phyloP scores from a whole-genome alignment of 2,113 vertebrate genomes.

The Neomonachus schauinslandi region DNA sequence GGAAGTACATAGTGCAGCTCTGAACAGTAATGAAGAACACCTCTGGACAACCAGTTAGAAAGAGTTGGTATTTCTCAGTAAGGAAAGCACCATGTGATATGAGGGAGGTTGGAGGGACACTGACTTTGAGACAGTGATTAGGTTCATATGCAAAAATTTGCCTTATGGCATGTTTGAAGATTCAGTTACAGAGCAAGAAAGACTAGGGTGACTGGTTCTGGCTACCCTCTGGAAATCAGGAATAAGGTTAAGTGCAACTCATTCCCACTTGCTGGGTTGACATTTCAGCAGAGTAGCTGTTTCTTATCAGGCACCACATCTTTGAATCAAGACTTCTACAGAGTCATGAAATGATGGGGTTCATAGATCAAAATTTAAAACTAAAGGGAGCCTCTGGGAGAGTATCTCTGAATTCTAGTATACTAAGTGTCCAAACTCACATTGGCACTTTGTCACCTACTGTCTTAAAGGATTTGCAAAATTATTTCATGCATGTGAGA shows the following conservation, averaged over 20 bases:
- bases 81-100: background rate
- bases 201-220: background rate
- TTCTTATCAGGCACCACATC: background rate
- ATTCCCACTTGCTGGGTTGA: background rate
- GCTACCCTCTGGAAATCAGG: background rate
- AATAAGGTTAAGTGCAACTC: background rate
- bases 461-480: background rate
- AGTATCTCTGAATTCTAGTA: background rate
- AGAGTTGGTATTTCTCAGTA: background rate
- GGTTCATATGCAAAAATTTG: background rate
- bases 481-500: background rate
- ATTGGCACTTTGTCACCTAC: background rate
- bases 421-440: background rate
- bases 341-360: background rate
- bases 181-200: background rate
- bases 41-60: background rate
- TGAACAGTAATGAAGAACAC: background rate
- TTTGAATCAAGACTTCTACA: background rate
- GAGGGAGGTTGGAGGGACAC: background rate
- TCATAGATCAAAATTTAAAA: constrained; percentile 3
- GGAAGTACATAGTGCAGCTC: background rate
- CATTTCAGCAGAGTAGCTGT: background rate
- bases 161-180: background rate
- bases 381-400: background rate
- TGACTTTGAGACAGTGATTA: background rate